A percentile compares a stretch with the other conserved stretches of the same genome.
These are phyloP conservation scores for Strigops habroptila DNA, from an alignment of 2,113 vertebrate species.

Conservation along the genomic window DNA sequence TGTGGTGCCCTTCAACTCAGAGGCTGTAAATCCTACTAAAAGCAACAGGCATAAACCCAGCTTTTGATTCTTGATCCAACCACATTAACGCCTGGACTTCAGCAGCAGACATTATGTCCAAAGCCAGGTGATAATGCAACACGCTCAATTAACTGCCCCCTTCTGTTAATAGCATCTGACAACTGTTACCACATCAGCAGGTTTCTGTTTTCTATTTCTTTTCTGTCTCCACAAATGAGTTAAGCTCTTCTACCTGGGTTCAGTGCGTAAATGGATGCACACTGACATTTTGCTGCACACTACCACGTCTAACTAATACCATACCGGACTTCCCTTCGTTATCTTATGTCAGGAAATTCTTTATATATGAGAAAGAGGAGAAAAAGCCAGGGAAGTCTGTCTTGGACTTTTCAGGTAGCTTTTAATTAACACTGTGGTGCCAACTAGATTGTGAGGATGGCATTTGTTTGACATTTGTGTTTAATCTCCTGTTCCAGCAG, in stretches of 20 bases:
- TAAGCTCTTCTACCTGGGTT: background rate
- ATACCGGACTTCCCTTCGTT: background rate
- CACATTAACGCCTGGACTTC: background rate
- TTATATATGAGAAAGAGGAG: background rate
- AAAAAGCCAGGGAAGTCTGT: background rate
- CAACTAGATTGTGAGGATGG: background rate
- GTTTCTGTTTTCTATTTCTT: background rate
- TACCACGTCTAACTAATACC: background rate
- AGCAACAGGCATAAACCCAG: background rate
- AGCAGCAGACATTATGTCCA: background rate
- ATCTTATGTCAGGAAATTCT: background rate
- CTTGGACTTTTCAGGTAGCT: background rate
- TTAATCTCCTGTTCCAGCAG: constrained; percentile 16
- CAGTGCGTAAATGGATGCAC: background rate
- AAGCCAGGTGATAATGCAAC: background rate
- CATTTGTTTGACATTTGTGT: constrained; percentile 40
- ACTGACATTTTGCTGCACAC: background rate
- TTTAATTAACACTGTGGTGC: constrained; percentile 22
- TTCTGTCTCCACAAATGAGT: background rate
- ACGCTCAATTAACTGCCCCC: background rate
- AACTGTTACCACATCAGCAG: background rate
- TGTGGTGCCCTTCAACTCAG: background rate
- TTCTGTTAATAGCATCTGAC: background rate
- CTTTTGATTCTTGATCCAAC: background rate
- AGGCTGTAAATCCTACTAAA: background rate